Evolutionary conservation across 1,140 invertebrate species (phyloP), one percentile per base, ranked within the genome.

Genomic region (Hetaerina americana): DNA sequence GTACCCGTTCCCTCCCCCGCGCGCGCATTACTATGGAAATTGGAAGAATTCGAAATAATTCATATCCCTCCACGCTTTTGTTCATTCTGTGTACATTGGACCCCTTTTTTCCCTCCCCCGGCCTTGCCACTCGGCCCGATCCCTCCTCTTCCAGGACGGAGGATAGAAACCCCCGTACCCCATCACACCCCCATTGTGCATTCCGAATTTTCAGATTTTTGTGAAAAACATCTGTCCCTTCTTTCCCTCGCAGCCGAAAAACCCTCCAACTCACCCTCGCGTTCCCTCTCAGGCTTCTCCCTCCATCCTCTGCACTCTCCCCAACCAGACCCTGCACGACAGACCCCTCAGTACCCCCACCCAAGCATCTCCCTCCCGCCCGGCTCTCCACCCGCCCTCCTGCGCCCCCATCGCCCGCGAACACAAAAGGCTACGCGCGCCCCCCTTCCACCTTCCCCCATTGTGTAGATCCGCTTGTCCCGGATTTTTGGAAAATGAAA

Each of bases 401-500:
- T 18, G 0, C 2, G 1, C 10, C 26, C 18, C 66, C 5, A 3
- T 24, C 8, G 6, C 29, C 12, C 12, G 18, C 72, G n/a, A 10
- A 72, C 68, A 70, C 69, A 72, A 70, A 68, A 27, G 24, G 27
- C 8, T 66, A 26, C 31, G 31, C 6, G 6, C 31, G 31, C 6
- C 31, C 28, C 67, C 31, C 29, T 69, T 8, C 6, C 31, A 8
- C 31, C 31, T 40, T 18, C 31, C 18, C 15, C 40, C 40, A 57
- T 70, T 66, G n/a, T n/a, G n/a, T n/a, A n/a, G n/a, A n/a, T n/a
- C n/a, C n/a, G n/a, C n/a, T 70, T 71, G 69, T 26, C 71, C 49
- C 69, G 72, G 69, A 73, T 71, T 73, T 73, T 69, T 73, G 69
- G 72, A 73, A 73, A 73, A 73, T 73, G 72, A 73, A 73, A 73